Percentiles rank a stretch among this genome's conserved stretches.
These are phyloP conservation scores for Fulmarus glacialis DNA, from an alignment of 2,113 vertebrate species.

Conservation along the genomic window DNA sequence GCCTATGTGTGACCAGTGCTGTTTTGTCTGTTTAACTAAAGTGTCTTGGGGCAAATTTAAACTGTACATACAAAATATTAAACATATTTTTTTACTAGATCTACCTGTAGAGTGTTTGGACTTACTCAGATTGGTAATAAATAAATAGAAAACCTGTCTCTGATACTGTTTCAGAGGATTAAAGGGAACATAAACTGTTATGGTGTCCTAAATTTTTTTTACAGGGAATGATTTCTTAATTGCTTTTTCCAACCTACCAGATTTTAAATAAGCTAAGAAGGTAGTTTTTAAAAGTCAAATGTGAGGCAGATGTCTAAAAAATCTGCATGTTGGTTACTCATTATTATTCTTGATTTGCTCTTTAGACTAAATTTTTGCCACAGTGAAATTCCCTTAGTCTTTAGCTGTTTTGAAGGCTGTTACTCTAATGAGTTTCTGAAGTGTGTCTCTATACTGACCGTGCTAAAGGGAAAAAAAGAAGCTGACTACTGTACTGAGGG, in stretches of 20 bases:
- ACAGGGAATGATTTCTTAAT: neutral
- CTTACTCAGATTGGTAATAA: neutral
- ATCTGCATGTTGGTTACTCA: neutral
- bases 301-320: neutral
- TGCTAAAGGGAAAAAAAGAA: neutral
- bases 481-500: neutral
- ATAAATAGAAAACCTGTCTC: neutral
- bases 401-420: neutral
- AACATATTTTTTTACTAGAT: neutral
- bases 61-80: neutral
- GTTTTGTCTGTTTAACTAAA: neutral
- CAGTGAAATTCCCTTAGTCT: neutral
- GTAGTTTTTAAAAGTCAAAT: neutral
- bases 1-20: neutral
- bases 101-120: neutral
- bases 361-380: neutral
- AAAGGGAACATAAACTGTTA: neutral
- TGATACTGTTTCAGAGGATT: neutral
- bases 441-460: neutral
- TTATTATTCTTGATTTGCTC: neutral
- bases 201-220: neutral
- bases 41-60: neutral
- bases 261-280: neutral
- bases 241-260: neutral
- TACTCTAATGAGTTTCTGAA: neutral